Percentiles rank a stretch among this genome's conserved stretches.
phyloP scores from a whole-genome alignment of 2,888 invertebrate species.

The Tenodera sinensis region DNA sequence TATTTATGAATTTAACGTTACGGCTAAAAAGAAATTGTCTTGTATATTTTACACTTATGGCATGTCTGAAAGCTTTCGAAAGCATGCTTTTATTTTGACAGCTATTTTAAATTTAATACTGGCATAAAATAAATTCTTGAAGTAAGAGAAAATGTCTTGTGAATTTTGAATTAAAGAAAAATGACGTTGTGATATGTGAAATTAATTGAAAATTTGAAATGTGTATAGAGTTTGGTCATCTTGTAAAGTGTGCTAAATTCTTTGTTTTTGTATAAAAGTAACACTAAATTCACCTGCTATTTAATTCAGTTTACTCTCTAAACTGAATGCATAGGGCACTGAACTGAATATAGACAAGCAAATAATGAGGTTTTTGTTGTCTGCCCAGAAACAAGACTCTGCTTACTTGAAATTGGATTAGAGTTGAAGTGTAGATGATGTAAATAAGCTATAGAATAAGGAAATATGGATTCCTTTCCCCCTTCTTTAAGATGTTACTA shows the following conservation, averaged over 20 bases:
- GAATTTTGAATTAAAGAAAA: too few species aligned
- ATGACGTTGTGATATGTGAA: too few species aligned
- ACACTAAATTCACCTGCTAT: neutral
- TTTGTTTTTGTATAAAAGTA: neutral
- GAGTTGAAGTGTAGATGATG: neutral
- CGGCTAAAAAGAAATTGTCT: too few species aligned
- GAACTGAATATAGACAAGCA: neutral
- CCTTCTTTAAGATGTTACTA: neutral
- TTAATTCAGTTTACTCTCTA: neutral
- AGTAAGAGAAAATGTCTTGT: too few species aligned
- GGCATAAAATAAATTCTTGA: too few species aligned
- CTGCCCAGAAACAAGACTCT: neutral
- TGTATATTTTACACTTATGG: too few species aligned
- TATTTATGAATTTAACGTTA: too few species aligned
- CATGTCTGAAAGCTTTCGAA: too few species aligned
- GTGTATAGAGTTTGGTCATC: neutral
- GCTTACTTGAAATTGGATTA: neutral
- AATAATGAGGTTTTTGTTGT: neutral
- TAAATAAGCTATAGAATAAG: neutral
- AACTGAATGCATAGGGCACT: neutral
- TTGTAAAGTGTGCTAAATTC: neutral
- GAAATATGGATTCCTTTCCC: neutral
- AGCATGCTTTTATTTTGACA: too few species aligned
- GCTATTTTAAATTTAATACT: too few species aligned
- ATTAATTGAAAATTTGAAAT: neutral